Evolutionary conservation across 2,888 invertebrate genomes (phyloP).

Genomic region (Mamestra brassicae): DNA sequence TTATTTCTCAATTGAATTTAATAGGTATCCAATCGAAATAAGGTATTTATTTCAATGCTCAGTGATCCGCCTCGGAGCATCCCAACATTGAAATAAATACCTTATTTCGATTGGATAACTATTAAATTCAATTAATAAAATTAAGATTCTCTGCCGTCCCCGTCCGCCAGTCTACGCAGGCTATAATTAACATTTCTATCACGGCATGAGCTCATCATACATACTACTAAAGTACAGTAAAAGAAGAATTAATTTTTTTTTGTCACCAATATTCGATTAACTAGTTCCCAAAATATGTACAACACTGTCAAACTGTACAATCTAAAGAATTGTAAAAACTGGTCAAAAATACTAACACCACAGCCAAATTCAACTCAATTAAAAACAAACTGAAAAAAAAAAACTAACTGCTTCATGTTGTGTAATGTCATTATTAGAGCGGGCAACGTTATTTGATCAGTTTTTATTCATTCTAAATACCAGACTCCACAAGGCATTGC

Average conservation of each 20-base stretch:
- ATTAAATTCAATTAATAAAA: too few species aligned
- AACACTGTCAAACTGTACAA: neutral
- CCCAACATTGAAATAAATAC: too few species aligned
- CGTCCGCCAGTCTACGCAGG: too few species aligned
- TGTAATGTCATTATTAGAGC: too few species aligned
- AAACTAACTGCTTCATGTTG: neutral
- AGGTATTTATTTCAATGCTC: too few species aligned
- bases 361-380: neutral
- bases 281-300: neutral
- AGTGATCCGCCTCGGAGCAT: too few species aligned
- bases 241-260: slow-evolving; percentile 2
- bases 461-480: slow-evolving; percentile 5
- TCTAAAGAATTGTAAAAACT: neutral
- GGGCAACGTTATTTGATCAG: neutral
- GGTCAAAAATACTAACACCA: slow-evolving; percentile 12
- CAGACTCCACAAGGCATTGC: slow-evolving; percentile 26
- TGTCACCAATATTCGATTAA: neutral
- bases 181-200: neutral
- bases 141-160: too few species aligned
- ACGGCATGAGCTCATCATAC: neutral
- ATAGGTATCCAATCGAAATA: too few species aligned
- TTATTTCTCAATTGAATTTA: too few species aligned
- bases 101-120: too few species aligned
- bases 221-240: neutral
- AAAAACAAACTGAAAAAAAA: neutral